Base-by-base conservation (phyloP, 2,888 invertebrate species). In the Acrobasis repandana region DNA sequence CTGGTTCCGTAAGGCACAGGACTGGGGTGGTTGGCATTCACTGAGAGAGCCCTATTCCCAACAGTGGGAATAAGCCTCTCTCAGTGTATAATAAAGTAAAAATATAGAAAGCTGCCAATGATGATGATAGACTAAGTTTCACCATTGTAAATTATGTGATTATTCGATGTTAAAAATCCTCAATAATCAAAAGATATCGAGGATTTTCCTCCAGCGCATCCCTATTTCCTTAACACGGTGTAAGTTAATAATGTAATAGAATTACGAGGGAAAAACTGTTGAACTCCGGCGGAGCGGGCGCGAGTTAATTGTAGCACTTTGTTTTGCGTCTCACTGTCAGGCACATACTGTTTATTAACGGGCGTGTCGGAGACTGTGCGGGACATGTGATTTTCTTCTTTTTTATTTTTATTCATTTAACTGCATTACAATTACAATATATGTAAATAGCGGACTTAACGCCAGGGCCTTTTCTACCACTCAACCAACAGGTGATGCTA, bases 171-270 rank as follows among this genome's bases (percentile, higher is more conserved):
- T 28, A 5, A 28, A 28, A 28, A 28, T 28, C 6, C 6, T 28
- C 28, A 28, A 28, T 6, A 28, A 28, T 28, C 4, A 28, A 28
- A 5, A 4, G 6, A 28, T n/a, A 54, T 20, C 38, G 54, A 43
- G 1, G 11, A 20, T 16, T 18, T 38, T 38, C 16, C 9, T 6
- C 14, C 11, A 43, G 34, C 56, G 28, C 84, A 73, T 63, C 84
- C 66, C 77, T 88, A 74, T 62, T 83, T 81, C 77, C 82, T 86
- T 87, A 84, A 87, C 89, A 88, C 87, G 83, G 82, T 90, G 87
- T 90, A 90, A 90, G 88, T 91, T 91, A 91, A 91, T 92, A 90
- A 91, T 91, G 90, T 88, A 92, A 92, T 90, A 90, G 88, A 91
- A 91, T 92, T 91, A 92, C 89, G 86, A 85, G 85, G 83, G 88